Percentiles rank a stretch among this genome's conserved stretches.
These are phyloP conservation scores for Hyles euphorbiae DNA, from an alignment of 1,140 invertebrate species.

Conservation along the genomic window DNA sequence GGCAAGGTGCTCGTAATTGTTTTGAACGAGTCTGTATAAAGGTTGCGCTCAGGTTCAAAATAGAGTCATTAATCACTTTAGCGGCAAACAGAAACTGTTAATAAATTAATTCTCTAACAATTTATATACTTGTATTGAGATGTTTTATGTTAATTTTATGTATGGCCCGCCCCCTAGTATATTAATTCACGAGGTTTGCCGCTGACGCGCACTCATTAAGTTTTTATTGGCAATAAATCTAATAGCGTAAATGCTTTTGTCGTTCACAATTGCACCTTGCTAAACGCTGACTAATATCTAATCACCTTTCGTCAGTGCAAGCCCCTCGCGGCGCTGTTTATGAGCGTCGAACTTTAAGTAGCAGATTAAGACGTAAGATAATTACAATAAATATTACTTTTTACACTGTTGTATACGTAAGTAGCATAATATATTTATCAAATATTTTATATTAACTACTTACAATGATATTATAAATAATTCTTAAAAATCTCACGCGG, in stretches of 20 bases:
- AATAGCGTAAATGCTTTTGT: slow-evolving; percentile 35
- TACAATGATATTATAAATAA: too few species aligned
- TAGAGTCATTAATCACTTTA: slow-evolving; percentile 28
- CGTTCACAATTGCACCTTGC: slow-evolving; percentile 33
- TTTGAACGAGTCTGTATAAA: too few species aligned
- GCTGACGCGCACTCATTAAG: slow-evolving; percentile 37
- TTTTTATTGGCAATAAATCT: slow-evolving; percentile 57
- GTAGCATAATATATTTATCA: not conserved
- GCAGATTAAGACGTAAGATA: not conserved
- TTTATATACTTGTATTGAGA: slow-evolving; percentile 56
- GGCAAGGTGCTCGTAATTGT: too few species aligned
- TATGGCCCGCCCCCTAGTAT: slow-evolving; percentile 39
- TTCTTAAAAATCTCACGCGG: too few species aligned
- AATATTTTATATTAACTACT: slow-evolving; percentile 2
- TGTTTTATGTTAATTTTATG: slow-evolving; percentile 65
- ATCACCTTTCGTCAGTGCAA: slow-evolving; percentile 37
- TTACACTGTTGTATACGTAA: not conserved
- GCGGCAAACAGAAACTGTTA: slow-evolving; percentile 26
- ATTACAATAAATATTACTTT: not conserved
- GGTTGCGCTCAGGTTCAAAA: slow-evolving; percentile 8
- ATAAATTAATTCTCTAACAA: slow-evolving; percentile 55
- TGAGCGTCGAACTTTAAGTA: slow-evolving; percentile 19
- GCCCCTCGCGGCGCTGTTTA: slow-evolving; percentile 19
- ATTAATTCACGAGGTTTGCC: slow-evolving; percentile 37
- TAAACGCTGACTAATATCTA: slow-evolving; percentile 43